These are phyloP conservation scores for Peribatodes rhomboidaria DNA, from an alignment of 2,888 invertebrate genomes.

Conservation along the genomic window DNA sequence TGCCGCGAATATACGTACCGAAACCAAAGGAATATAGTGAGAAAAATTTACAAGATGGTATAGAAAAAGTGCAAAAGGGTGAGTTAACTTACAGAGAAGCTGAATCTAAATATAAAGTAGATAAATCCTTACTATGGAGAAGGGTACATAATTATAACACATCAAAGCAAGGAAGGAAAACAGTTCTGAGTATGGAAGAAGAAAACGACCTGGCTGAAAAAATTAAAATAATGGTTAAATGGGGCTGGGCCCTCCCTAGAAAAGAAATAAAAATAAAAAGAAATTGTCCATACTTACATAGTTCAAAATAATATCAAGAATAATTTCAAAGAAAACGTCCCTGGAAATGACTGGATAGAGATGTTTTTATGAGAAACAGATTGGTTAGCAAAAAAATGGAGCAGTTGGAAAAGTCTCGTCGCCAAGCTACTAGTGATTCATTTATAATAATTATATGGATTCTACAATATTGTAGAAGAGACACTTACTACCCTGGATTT, in stretches of 20 bases:
- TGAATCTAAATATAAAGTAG: slow-evolving; percentile 1
- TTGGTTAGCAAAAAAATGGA: slow-evolving; percentile 28
- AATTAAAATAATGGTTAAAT: slow-evolving; percentile 30
- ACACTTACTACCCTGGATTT: slow-evolving; percentile 23
- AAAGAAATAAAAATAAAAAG: slow-evolving; percentile 27
- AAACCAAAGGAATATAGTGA: background rate
- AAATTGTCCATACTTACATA: slow-evolving; percentile 14
- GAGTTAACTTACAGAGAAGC: slow-evolving; percentile 4
- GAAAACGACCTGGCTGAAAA: slow-evolving; percentile 28
- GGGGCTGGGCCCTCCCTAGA: slow-evolving; percentile 31
- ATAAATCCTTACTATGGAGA: slow-evolving; percentile 24
- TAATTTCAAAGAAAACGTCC: slow-evolving; percentile 23
- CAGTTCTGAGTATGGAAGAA: slow-evolving; percentile 21
- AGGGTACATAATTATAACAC: slow-evolving; percentile 21
- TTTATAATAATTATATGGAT: slow-evolving; percentile 28
- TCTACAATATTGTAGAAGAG: slow-evolving; percentile 25
- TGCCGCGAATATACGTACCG: slow-evolving; percentile 9
- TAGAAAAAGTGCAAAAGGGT: slow-evolving; percentile 7
- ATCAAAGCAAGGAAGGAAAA: slow-evolving; percentile 31
- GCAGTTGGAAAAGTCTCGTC: slow-evolving; percentile 28
- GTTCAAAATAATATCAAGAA: slow-evolving; percentile 26
- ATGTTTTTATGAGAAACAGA: slow-evolving; percentile 25
- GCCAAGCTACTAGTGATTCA: slow-evolving; percentile 29
- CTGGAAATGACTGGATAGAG: slow-evolving; percentile 28
- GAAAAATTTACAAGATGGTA: background rate